Evolutionary conservation across 2,113 vertebrate genomes (phyloP).

Genomic region (Mormyrus lacerda): DNA sequence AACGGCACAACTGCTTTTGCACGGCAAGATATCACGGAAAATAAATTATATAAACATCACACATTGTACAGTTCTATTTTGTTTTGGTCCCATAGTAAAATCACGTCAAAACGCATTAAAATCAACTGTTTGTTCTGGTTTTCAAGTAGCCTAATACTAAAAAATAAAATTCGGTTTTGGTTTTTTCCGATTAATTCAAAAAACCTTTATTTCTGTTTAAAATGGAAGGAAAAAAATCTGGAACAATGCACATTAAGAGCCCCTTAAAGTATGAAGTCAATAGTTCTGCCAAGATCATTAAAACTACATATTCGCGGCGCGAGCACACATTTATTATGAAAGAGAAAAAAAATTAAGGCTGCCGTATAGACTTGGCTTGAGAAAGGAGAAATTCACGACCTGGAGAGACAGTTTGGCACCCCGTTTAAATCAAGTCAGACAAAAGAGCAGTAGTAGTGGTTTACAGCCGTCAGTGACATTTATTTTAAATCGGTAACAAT

Average conservation of each 20-base stretch:
- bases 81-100: neutral
- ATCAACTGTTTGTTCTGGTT: neutral
- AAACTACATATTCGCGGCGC: constrained; percentile 6
- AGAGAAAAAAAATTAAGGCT: constrained; percentile 38
- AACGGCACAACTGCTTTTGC: neutral
- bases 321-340: constrained; percentile 43
- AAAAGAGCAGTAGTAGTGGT: constrained; percentile 37
- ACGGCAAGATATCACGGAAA: neutral
- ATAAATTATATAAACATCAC: neutral
- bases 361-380: constrained; percentile 37
- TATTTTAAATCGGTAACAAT: constrained; percentile 37
- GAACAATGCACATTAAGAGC: neutral
- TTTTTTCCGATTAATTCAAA: neutral
- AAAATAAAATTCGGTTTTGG: neutral
- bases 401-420: constrained; percentile 30
- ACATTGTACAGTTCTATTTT: neutral
- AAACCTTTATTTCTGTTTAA: neutral
- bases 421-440: constrained; percentile 11
- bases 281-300: constrained; percentile 5
- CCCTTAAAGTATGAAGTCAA: neutral
- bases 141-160: neutral
- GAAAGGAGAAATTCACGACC: constrained; percentile 36
- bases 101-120: neutral
- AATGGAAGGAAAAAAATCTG: neutral
- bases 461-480: constrained; percentile 37